Evolutionary conservation across 1,140 invertebrate species (phyloP).

Genomic region (Lerema accius): DNA sequence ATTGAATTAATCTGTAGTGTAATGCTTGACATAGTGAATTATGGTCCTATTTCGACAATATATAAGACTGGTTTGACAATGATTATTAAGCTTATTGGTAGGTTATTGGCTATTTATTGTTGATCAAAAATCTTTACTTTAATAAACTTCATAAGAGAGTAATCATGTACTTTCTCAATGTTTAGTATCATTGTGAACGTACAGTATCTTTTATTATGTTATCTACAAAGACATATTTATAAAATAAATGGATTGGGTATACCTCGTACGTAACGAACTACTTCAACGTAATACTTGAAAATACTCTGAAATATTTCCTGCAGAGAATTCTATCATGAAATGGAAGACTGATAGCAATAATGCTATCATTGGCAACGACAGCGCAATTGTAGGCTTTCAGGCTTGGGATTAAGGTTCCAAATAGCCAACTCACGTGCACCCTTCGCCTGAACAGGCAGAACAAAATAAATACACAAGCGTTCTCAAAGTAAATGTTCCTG

Average conservation of each 20-base stretch:
- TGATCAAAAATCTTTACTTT: no score
- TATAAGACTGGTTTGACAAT: no score
- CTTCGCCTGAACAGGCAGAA: slow-evolving; percentile 17
- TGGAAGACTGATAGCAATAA: slow-evolving; percentile 28
- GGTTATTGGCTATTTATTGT: no score
- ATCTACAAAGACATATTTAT: slow-evolving; percentile 3
- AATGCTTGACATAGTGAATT: no score
- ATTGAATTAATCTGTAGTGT: no score
- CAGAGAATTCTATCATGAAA: slow-evolving; percentile 27
- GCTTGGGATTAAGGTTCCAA: slow-evolving; percentile 3
- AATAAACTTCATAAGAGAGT: no score
- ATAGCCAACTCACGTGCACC: neutral
- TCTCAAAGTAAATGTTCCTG: slow-evolving; percentile 30
- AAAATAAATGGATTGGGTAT: slow-evolving; percentile 1
- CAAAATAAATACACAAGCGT: slow-evolving; percentile 32
- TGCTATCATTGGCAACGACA: slow-evolving; percentile 15
- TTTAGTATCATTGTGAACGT: no score
- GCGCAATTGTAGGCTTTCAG: slow-evolving; percentile 1
- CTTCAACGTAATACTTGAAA: slow-evolving; percentile 23
- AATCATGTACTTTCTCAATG: no score
- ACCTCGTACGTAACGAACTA: slow-evolving; percentile 24
- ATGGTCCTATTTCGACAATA: no score
- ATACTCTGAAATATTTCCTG: slow-evolving; percentile 20
- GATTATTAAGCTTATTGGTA: no score
- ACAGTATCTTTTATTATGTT: no score